phyloP scores from a whole-genome alignment of 2,113 vertebrate species.

The Camelus dromedarius region DNA sequence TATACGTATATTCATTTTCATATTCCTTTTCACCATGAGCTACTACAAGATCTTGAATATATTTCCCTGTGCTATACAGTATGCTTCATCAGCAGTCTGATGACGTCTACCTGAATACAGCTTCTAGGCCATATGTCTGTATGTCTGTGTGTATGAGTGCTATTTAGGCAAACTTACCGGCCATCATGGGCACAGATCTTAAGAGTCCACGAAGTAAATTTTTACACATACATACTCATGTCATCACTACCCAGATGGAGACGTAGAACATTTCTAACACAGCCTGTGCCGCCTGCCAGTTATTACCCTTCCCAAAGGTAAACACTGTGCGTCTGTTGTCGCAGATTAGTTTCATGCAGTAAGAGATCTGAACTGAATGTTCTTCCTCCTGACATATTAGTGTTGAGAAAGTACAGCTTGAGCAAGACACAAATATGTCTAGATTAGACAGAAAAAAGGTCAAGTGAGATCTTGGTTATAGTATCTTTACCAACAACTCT shows the following conservation, averaged over 20 bases:
- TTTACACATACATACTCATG: neutral
- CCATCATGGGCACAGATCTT: neutral
- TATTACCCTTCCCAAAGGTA: neutral
- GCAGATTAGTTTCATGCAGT: neutral
- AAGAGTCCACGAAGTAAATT: neutral
- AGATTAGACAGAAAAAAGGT: neutral
- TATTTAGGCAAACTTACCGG: conserved; percentile 11
- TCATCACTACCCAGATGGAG: neutral
- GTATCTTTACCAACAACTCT: neutral
- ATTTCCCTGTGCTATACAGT: neutral
- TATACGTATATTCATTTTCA: too few relatives aligned
- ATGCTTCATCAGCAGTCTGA: neutral
- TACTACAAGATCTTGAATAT: too few relatives aligned
- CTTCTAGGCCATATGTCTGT: neutral
- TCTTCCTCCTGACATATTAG: neutral
- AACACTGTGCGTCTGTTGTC: neutral
- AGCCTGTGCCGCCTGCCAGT: neutral
- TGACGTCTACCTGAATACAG: neutral
- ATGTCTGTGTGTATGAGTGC: neutral
- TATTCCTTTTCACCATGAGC: too few relatives aligned
- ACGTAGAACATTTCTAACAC: neutral
- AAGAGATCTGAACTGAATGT: neutral
- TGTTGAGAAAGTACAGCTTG: conserved; percentile 30
- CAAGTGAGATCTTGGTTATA: neutral
- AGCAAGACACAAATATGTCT: neutral